phyloP scores from a whole-genome alignment of 2,888 invertebrate genomes.

The Adela reaumurella region DNA sequence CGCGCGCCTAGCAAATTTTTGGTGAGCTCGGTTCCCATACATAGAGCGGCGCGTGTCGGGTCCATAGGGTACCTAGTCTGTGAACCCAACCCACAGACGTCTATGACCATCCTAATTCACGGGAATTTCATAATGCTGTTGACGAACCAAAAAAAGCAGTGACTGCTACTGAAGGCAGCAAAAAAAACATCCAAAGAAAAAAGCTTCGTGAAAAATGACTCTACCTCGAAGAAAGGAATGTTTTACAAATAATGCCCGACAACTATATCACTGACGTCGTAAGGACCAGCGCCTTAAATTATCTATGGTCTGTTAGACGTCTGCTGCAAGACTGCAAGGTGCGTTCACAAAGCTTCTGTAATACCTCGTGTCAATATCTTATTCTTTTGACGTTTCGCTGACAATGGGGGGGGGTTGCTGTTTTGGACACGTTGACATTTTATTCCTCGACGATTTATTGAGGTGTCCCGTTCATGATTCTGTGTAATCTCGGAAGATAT shows the following conservation, averaged over 20 bases:
- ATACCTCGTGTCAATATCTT: not conserved
- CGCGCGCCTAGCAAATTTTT: too few species aligned
- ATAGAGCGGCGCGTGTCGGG: too few species aligned
- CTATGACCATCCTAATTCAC: too few species aligned
- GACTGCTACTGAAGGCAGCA: too few species aligned
- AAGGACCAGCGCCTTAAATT: too few species aligned
- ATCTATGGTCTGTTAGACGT: too few species aligned
- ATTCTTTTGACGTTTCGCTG: not conserved
- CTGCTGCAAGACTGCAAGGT: not conserved
- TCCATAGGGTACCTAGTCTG: too few species aligned
- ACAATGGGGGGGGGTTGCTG: not conserved
- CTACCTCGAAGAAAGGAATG: not conserved
- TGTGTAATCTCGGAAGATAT: not conserved
- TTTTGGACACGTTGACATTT: not conserved
- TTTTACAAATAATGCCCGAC: not conserved
- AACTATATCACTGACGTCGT: not conserved
- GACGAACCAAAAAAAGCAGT: too few species aligned
- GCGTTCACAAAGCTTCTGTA: not conserved
- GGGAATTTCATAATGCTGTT: too few species aligned
- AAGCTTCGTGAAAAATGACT: not conserved
- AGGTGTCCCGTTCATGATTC: not conserved
- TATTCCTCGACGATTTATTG: not conserved
- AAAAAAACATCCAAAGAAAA: too few species aligned
- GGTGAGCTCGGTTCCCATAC: too few species aligned
- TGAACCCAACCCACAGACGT: too few species aligned